Evolutionary conservation across 1,140 invertebrate genomes (phyloP), one percentile per base, ranked within the genome.

Genomic region (Ips nitidus): DNA sequence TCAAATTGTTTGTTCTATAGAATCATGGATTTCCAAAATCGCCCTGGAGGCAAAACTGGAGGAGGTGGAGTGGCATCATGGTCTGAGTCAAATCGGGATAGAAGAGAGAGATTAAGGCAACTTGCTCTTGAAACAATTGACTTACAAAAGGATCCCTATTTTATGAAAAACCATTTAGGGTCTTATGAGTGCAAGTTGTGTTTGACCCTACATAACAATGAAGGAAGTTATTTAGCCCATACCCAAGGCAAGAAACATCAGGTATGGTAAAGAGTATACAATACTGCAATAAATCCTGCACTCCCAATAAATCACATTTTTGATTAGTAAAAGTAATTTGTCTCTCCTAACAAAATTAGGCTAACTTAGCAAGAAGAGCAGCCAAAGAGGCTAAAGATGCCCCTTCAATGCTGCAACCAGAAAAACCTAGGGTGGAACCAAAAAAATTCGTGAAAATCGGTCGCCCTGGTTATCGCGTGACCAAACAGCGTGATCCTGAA

Each of bases 241-340:
- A 99, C 98, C 0, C 98, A 99, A 83, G 98, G 98, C n/a, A 99
- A 99, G 80, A 99, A 99, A 77, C 98, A 99, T 93, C 98, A 99
- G 37, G 67, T 69, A 62, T 62, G 6, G 4, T 45, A 8, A 52
- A 22, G 5, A 2, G 2, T 41, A 39, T 52, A 7, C 39, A 41
- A 52, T 53, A 22, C 37, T 55, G 8, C 5, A 55, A 6, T 55
- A 38, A 55, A 22, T n/a, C 37, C 7, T 55, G 22, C 22, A 22
- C 22, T 22, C 22, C 22, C 22, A 22, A 22, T 22, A 22, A 22
- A 22, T 22, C 22, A 22, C 22, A 22, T 22, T 22, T 22, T 22
- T 22, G 22, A 22, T 22, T 22, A 22, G 22, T 22, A 22, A 22
- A 22, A 22, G 22, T 22, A 22, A 22, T 22, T 22, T 22, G 22